Evolutionary conservation across 2,888 invertebrate species (phyloP).

Genomic region (Spodoptera exigua): DNA sequence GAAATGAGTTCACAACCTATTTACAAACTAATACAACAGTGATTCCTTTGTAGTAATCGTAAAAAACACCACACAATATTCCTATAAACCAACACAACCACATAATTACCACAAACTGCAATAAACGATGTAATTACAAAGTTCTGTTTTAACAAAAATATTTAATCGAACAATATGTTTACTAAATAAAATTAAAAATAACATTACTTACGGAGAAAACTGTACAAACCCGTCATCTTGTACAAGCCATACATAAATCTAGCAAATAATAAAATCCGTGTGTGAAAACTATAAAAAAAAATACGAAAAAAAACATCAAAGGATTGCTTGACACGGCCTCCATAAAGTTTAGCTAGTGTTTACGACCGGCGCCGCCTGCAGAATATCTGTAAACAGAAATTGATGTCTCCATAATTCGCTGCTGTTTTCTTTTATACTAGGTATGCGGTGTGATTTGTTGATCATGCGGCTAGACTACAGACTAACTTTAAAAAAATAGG

Average conservation of each 20-base stretch:
- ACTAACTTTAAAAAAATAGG: no score
- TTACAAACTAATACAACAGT: background rate
- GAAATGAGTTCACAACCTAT: background rate
- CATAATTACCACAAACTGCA: conserved; percentile 40
- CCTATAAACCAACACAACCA: conserved; percentile 32
- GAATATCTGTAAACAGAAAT: conserved; percentile 31
- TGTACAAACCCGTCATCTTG: conserved; percentile 44
- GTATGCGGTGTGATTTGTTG: conserved; percentile 11
- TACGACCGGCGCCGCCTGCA: conserved; percentile 51
- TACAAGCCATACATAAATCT: conserved; percentile 53
- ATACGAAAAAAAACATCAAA: conserved; percentile 48
- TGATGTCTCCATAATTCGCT: conserved; percentile 46
- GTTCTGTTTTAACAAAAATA: conserved; percentile 27
- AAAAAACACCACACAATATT: conserved; percentile 19
- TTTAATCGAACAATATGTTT: conserved; percentile 46
- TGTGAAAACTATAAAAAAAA: conserved; percentile 45
- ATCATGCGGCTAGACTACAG: no score
- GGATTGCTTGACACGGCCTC: conserved; percentile 52
- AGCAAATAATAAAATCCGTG: conserved; percentile 53
- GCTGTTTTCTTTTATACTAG: conserved; percentile 16
- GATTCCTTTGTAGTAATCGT: background rate
- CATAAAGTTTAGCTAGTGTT: conserved; percentile 48
- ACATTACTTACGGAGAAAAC: conserved; percentile 41
- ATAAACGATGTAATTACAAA: conserved; percentile 48
- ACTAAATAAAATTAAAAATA: conserved; percentile 46